phyloP scores from a whole-genome alignment of 2,888 invertebrate genomes.

The Pammene fasciana region DNA sequence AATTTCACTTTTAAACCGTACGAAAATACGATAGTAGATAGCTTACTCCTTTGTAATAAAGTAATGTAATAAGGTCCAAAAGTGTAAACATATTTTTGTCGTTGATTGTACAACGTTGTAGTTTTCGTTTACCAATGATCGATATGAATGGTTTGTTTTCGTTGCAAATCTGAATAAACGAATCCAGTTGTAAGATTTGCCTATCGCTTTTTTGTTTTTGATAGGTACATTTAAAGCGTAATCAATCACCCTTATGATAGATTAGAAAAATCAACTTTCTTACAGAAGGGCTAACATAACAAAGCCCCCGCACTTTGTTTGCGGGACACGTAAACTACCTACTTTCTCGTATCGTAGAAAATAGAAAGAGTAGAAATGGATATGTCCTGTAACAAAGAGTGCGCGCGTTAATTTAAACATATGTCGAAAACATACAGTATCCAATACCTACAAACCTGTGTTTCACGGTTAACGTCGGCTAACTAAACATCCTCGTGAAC shows the following conservation, averaged over 20 bases:
- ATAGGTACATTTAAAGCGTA: neutral
- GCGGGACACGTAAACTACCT: neutral
- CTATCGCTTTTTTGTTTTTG: neutral
- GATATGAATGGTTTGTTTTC: neutral
- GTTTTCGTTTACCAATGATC: neutral
- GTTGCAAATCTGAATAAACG: neutral
- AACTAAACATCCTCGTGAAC: too few species aligned
- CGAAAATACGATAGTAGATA: too few species aligned
- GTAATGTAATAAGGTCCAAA: too few species aligned
- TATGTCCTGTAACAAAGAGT: neutral
- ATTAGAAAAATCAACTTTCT: too few species aligned
- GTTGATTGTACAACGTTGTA: too few species aligned
- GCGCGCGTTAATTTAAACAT: neutral
- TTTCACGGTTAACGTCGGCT: too few species aligned
- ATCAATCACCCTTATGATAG: too few species aligned
- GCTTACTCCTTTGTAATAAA: too few species aligned
- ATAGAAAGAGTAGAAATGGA: constrained; percentile 3
- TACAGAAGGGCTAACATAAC: too few species aligned
- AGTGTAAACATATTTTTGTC: too few species aligned
- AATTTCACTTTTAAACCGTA: neutral
- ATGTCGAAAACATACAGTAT: neutral
- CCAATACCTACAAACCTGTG: too few species aligned
- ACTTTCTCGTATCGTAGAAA: neutral
- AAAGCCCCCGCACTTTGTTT: too few species aligned
- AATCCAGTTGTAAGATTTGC: neutral